phyloP scores from a whole-genome alignment of 2,888 invertebrate genomes.

The Charanyca ferruginea region DNA sequence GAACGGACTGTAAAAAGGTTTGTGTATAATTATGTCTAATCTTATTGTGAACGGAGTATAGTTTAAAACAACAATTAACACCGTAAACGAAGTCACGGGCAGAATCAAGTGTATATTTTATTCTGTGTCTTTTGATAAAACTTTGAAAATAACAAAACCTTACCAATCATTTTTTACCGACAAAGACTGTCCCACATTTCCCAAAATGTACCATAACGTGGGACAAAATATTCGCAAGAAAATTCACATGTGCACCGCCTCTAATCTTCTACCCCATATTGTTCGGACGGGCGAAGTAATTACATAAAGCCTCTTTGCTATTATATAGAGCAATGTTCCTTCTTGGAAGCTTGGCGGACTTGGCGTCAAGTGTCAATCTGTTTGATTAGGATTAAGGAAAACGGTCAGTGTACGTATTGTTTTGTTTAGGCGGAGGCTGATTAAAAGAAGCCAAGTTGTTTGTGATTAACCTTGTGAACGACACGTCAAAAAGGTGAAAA shows the following conservation, averaged over 20 bases:
- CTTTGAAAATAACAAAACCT: background rate
- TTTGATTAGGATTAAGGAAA: constrained; percentile 41
- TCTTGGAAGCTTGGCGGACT: background rate
- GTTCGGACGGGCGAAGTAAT: constrained; percentile 29
- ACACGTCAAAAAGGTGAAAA: too few relatives aligned
- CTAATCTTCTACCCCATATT: constrained; percentile 39
- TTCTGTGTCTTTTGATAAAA: too few relatives aligned
- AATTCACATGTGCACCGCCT: constrained; percentile 15
- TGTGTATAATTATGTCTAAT: too few relatives aligned
- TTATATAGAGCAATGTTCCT: constrained; percentile 19
- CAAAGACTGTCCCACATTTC: background rate
- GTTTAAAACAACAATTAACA: too few relatives aligned
- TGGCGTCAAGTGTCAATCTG: constrained; percentile 34
- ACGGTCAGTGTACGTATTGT: constrained; percentile 18
- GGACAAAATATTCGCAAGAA: constrained; percentile 23
- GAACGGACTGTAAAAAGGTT: too few relatives aligned
- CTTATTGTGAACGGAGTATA: too few relatives aligned
- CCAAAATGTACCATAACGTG: constrained; percentile 13
- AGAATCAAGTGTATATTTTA: too few relatives aligned
- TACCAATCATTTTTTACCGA: too few relatives aligned
- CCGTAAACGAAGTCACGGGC: too few relatives aligned
- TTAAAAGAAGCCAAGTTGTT: constrained; percentile 24
- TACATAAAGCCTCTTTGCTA: constrained; percentile 33
- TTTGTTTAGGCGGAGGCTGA: constrained; percentile 1
- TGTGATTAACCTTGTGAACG: too few relatives aligned